A percentile compares a stretch with the other conserved stretches of the same genome.
Evolutionary conservation across 2,113 vertebrate species (phyloP).

Genomic region (Tychaedon coryphoeus): DNA sequence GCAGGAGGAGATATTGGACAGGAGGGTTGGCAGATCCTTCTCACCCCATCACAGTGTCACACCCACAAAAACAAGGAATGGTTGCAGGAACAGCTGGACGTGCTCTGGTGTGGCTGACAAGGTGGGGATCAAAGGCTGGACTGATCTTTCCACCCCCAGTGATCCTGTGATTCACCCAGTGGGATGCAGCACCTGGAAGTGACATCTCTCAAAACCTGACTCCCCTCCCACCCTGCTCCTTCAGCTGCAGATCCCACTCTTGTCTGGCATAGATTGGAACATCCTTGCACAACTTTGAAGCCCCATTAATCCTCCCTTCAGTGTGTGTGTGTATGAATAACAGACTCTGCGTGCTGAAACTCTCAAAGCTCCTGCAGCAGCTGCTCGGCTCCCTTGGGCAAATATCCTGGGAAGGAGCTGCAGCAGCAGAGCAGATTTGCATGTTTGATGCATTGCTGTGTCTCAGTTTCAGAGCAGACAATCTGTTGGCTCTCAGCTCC

Average conservation of each 20-base stretch:
- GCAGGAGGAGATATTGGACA: fast-evolving
- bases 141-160: not conserved
- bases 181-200: not conserved
- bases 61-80: not conserved
- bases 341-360: not conserved
- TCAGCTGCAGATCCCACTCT: not conserved
- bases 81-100: fast-evolving
- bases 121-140: not conserved
- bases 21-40: not conserved
- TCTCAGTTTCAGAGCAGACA: not conserved
- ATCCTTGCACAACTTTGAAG: not conserved
- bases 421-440: slow-evolving; percentile 17
- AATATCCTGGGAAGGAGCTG: not conserved
- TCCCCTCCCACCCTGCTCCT: not conserved
- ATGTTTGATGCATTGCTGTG: slow-evolving; percentile 53
- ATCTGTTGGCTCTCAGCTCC: not conserved
- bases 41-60: fast-evolving
- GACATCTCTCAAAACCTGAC: not conserved
- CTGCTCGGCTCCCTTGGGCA: slow-evolving; percentile 8
- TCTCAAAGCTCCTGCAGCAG: slow-evolving; percentile 26
- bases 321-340: not conserved
- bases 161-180: not conserved
- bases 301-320: not conserved
- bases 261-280: not conserved
- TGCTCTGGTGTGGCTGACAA: not conserved